phyloP scores from a whole-genome alignment of 2,113 vertebrate genomes.

The Riparia riparia region DNA sequence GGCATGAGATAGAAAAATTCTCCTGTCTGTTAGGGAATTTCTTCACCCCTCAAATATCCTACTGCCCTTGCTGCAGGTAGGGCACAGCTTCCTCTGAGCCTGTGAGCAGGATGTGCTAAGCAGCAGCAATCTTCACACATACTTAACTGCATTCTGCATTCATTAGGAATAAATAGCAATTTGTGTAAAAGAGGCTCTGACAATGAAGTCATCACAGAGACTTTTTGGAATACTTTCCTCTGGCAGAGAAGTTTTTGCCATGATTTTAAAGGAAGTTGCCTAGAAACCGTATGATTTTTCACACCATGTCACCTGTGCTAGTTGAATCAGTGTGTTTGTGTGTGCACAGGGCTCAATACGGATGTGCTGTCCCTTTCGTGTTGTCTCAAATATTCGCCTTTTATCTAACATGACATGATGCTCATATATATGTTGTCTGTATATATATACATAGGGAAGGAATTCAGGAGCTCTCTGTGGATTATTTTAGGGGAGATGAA shows the following conservation, averaged over 20 bases:
- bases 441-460: neutral
- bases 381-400: neutral
- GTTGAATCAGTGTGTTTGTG: neutral
- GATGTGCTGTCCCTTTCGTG: neutral
- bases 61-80: neutral
- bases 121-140: neutral
- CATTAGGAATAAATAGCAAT: neutral
- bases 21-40: neutral
- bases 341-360: fast-evolving
- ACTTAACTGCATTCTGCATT: neutral
- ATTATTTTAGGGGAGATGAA: neutral
- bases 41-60: neutral
- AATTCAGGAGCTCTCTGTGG: neutral
- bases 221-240: neutral
- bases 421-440: neutral
- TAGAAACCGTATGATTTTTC: neutral
- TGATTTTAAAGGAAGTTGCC: neutral
- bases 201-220: neutral
- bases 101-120: neutral
- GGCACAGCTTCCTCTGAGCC: neutral
- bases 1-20: neutral
- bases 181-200: neutral
- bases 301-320: neutral
- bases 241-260: neutral
- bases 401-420: neutral